phyloP scores from a whole-genome alignment of 2,797 vertebrate species.

The Microhierax caerulescens region DNA sequence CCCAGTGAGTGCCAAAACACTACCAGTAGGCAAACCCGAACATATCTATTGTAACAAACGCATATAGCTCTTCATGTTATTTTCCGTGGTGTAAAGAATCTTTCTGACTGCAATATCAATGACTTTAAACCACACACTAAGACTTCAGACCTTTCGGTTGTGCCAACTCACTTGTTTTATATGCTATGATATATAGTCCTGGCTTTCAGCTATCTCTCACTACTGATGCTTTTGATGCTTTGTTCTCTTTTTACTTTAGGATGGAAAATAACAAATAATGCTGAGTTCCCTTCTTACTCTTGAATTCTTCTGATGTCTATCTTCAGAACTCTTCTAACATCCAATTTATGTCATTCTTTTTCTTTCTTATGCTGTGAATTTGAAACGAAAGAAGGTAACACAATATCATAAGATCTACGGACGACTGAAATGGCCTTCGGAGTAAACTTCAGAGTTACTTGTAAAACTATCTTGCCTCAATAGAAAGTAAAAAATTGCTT shows the following conservation, averaged over 20 bases:
- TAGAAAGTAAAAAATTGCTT: constrained; percentile 27
- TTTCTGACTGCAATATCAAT: neutral
- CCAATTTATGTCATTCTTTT: constrained; percentile 48
- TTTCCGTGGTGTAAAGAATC: neutral
- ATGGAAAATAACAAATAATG: constrained; percentile 51
- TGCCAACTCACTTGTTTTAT: constrained; percentile 18
- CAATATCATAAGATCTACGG: constrained; percentile 44
- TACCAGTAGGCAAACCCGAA: neutral
- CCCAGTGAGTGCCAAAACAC: neutral
- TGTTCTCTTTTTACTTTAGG: constrained; percentile 44
- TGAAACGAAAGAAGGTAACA: constrained; percentile 38
- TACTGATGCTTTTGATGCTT: constrained; percentile 42
- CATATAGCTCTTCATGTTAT: neutral
- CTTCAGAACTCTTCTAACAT: constrained; percentile 57
- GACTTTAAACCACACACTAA: constrained; percentile 15
- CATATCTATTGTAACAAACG: neutral
- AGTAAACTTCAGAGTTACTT: constrained; percentile 15
- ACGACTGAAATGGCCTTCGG: constrained; percentile 19
- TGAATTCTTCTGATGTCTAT: constrained; percentile 47
- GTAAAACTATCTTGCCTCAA: constrained; percentile 18
- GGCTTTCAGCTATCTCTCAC: constrained; percentile 1
- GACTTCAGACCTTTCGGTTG: constrained; percentile 9
- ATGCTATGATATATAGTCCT: constrained; percentile 10
- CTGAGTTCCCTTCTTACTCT: constrained; percentile 27
- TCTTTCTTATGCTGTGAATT: constrained; percentile 26